Evolutionary conservation across 2,888 invertebrate species (phyloP).

Genomic region (Brenthis ino): DNA sequence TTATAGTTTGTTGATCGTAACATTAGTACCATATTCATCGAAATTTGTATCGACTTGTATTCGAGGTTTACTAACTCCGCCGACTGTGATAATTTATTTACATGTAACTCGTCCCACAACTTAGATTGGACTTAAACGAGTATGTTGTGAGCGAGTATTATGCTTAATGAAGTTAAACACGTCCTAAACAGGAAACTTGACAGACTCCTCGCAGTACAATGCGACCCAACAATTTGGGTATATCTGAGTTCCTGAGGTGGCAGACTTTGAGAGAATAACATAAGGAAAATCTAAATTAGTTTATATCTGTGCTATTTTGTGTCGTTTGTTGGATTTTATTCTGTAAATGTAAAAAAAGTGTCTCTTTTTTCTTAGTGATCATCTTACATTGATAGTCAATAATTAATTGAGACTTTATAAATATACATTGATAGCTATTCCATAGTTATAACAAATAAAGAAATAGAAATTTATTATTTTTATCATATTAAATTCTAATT

Average conservation of each 20-base stretch:
- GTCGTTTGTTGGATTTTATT: too few species aligned
- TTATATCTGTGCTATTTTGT: background rate
- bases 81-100: slow-evolving; percentile 79
- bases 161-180: slow-evolving; percentile 81
- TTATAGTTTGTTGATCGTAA: slow-evolving; percentile 1
- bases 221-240: slow-evolving; percentile 35
- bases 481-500: background rate
- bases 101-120: slow-evolving; percentile 75
- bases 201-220: slow-evolving; percentile 36
- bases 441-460: background rate
- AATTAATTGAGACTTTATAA: too few species aligned
- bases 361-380: too few species aligned
- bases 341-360: too few species aligned
- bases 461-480: background rate
- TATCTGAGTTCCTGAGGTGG: slow-evolving; percentile 16
- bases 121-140: slow-evolving; percentile 82
- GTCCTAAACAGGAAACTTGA: slow-evolving; percentile 58
- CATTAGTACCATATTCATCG: slow-evolving; percentile 39
- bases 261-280: slow-evolving; percentile 3
- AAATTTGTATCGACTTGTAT: slow-evolving; percentile 44
- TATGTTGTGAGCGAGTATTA: slow-evolving; percentile 75
- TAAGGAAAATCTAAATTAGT: background rate
- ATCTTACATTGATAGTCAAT: too few species aligned
- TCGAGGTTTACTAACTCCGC: slow-evolving; percentile 55
- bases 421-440: too few species aligned